A percentile compares a stretch with the other conserved stretches of the same genome.
These are phyloP conservation scores for Camelus dromedarius DNA, from an alignment of 2,113 vertebrate species.

Conservation along the genomic window DNA sequence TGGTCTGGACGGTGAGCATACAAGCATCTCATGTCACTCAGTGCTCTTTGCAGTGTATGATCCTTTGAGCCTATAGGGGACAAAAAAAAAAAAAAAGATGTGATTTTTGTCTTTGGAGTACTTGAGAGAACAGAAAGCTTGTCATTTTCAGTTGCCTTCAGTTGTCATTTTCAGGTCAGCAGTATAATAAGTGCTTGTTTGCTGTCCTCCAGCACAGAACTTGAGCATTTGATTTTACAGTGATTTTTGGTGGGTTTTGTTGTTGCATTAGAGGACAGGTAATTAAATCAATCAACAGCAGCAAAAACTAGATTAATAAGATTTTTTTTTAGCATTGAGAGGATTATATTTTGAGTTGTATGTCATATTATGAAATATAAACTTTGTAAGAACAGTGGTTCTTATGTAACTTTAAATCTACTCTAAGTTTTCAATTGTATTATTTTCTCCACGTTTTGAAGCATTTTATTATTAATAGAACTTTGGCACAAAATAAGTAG, in stretches of 20 bases:
- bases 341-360: constrained; percentile 31
- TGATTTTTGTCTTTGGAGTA: neutral
- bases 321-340: constrained; percentile 21
- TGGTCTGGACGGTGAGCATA: neutral
- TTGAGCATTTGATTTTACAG: neutral
- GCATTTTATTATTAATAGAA: constrained; percentile 10
- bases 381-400: neutral
- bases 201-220: neutral
- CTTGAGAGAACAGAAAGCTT: constrained; percentile 11
- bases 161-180: neutral
- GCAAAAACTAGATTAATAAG: neutral
- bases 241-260: neutral
- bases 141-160: neutral
- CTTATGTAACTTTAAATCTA: constrained; percentile 22
- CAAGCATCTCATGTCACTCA: neutral
- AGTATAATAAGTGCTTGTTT: neutral
- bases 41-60: neutral
- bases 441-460: constrained; percentile 33
- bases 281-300: neutral
- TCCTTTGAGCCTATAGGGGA: neutral
- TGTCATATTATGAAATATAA: neutral
- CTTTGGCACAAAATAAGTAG: neutral
- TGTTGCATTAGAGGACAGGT: neutral
- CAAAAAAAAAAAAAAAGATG: neutral
- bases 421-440: neutral